Conservation (phyloP, 2,888 invertebrate genomes). For the Drosophila koepferae region DNA sequence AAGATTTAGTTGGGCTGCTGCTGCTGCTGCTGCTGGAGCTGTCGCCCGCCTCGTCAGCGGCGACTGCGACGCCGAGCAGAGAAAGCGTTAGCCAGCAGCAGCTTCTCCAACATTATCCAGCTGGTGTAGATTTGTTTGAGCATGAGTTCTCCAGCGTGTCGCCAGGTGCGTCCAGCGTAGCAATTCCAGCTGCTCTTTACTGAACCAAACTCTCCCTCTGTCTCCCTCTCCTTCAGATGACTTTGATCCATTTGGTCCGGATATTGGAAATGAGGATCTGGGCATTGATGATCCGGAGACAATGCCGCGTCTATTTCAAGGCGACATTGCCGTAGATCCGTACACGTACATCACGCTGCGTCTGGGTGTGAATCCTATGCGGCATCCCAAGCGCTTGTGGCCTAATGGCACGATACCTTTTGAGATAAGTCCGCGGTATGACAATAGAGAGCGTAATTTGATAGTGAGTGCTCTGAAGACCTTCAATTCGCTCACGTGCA, state of each 20-base stretch:
- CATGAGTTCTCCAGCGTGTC: slow-evolving; percentile 74
- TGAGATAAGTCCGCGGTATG: slow-evolving; percentile 87
- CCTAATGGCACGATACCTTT: slow-evolving; percentile 88
- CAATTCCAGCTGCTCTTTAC: background rate
- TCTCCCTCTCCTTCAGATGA: slow-evolving; percentile 51
- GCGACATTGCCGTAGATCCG: slow-evolving; percentile 89
- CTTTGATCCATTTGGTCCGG: slow-evolving; percentile 67
- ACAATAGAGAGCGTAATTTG: slow-evolving; percentile 86
- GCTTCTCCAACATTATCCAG: slow-evolving; percentile 58
- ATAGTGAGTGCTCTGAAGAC: slow-evolving; percentile 88
- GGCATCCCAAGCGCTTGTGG: slow-evolving; percentile 89
- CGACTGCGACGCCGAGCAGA: slow-evolving; percentile 46
- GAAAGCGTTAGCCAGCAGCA: slow-evolving; percentile 57
- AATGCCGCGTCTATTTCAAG: slow-evolving; percentile 88
- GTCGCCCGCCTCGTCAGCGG: slow-evolving; percentile 15
- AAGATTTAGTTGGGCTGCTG: slow-evolving; percentile 32
- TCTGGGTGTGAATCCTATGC: slow-evolving; percentile 88
- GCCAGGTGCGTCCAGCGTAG: slow-evolving; percentile 50
- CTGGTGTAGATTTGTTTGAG: slow-evolving; percentile 79
- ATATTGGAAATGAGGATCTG: slow-evolving; percentile 60
- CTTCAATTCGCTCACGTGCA: slow-evolving; percentile 88
- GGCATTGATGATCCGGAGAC: slow-evolving; percentile 88
- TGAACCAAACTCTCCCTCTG: background rate
- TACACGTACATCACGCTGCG: slow-evolving; percentile 87
- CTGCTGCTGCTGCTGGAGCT: slow-evolving; percentile 26